These are phyloP conservation scores for Coleophora deauratella DNA, from an alignment of 2,888 invertebrate species.

Conservation along the genomic window DNA sequence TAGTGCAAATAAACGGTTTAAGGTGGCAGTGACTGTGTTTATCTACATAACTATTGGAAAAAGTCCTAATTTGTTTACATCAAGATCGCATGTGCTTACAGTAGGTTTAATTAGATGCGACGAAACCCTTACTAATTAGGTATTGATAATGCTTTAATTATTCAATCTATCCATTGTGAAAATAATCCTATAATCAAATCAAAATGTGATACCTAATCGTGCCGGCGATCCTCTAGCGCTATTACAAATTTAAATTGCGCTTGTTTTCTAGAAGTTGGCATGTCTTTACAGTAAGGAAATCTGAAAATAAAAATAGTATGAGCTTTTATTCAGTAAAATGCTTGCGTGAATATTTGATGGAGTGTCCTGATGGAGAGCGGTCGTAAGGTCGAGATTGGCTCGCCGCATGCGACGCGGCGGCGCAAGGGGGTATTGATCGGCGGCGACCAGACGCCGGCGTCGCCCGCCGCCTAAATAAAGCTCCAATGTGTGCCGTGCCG, in stretches of 20 bases:
- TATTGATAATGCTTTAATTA: conserved; percentile 19
- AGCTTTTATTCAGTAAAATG: conserved; percentile 57
- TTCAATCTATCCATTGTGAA: conserved; percentile 13
- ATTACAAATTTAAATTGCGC: not conserved
- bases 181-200: too few species aligned
- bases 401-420: conserved; percentile 61
- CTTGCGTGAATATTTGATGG: conserved; percentile 71
- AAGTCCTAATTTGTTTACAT: conserved; percentile 48
- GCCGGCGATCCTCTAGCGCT: too few species aligned
- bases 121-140: not conserved
- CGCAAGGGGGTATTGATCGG: conserved; percentile 72
- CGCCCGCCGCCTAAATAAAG: conserved; percentile 70
- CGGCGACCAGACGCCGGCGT: conserved; percentile 67
- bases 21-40: too few species aligned
- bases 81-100: conserved; percentile 46
- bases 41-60: too few species aligned
- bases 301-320: conserved; percentile 20
- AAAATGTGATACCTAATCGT: too few species aligned
- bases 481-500: conserved; percentile 63
- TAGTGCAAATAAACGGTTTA: too few species aligned
- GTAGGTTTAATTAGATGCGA: conserved; percentile 9
- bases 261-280: conserved; percentile 10
- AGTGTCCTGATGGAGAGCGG: conserved; percentile 57
- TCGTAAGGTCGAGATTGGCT: conserved; percentile 60
- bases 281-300: conserved; percentile 8